Percentiles rank a stretch among this genome's conserved stretches.
Conservation (phyloP, 2,888 invertebrate genomes). For the Phyllotreta cruciferae region DNA sequence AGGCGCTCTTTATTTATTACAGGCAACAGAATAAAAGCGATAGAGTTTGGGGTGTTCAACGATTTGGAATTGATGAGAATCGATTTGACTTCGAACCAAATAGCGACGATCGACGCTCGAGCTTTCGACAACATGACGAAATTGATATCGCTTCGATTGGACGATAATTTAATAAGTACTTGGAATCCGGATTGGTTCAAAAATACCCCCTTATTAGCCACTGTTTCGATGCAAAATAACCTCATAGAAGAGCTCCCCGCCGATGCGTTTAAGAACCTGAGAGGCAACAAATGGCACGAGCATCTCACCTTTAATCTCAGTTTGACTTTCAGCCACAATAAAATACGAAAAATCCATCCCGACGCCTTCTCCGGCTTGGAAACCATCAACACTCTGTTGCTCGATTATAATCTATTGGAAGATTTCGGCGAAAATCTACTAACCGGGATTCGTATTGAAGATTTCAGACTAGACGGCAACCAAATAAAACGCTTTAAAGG, state of each 20-base stretch:
- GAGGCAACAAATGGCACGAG: conserved; percentile 43
- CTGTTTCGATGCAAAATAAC: conserved; percentile 49
- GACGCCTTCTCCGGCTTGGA: conserved; percentile 46
- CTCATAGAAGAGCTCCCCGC: conserved; percentile 44
- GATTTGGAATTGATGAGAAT: conserved; percentile 41
- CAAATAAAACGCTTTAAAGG: conserved; percentile 45
- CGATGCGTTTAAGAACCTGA: conserved; percentile 46
- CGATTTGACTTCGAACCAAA: conserved; percentile 44
- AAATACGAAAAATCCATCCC: conserved; percentile 43
- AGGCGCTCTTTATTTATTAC: too few species aligned
- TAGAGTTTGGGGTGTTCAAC: conserved; percentile 45
- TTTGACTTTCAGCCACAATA: conserved; percentile 48
- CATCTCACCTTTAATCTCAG: conserved; percentile 43
- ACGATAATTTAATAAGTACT: conserved; percentile 43
- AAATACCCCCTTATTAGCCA: conserved; percentile 44
- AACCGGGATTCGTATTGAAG: conserved; percentile 39
- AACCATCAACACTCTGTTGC: conserved; percentile 49
- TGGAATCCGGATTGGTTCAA: conserved; percentile 50
- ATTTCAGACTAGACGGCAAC: conserved; percentile 46
- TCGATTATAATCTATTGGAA: conserved; percentile 47
- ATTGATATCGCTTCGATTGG: conserved; percentile 44
- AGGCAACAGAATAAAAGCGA: conserved; percentile 44
- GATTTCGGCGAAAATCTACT: conserved; percentile 41
- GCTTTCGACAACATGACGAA: conserved; percentile 46
- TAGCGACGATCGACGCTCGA: conserved; percentile 36